Base-by-base conservation (phyloP, 2,888 invertebrate genomes). In the Rhorus exstirpatorius region DNA sequence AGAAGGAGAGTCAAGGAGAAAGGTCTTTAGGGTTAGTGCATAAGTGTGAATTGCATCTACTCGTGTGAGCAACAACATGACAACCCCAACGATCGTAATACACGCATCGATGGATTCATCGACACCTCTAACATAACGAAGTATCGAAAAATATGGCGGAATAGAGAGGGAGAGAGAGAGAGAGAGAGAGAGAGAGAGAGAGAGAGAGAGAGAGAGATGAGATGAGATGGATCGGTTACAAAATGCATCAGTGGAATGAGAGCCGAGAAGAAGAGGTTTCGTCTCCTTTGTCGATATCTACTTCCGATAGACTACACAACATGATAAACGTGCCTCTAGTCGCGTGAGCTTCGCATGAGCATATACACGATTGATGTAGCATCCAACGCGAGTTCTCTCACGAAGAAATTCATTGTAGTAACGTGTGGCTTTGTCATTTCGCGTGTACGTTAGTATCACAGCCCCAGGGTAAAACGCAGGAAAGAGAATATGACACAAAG, bases 251-350 rank as follows among this genome's bases (percentile, higher is more conserved):
- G 31, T 12, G 19, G n/a, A 38, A 17, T 7, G 19, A 31, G n/a
- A 6, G 46, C 10, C 31, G 35, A 53, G n/a, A 31, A 65, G 31
- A 67, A 72, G 46, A 68, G 63, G 17, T 55, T 58, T 41, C 55
- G 12, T 41, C 58, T 70, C 61, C 77, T 81, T 81, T 71, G 78
- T 77, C 44, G 63, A 76, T 76, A 72, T 83, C 76, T 71, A 75
- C 81, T 82, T 83, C 80, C 79, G 82, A 51, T 82, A 68, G 78
- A 80, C 51, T 77, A 60, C 55, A 60, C 65, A 58, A n/a, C n/a
- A 31, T 31, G 55, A 71, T 60, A 79, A 74, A 61, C 31, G 74
- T 41, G 41, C 63, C 51, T 75, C 65, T 67, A 65, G 74, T 35
- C 31, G 53, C 44, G 67, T 31, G 38, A 46, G 60, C 65, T 41